Conservation (phyloP, 2,797 vertebrate genomes). For the Danio choprae region DNA sequence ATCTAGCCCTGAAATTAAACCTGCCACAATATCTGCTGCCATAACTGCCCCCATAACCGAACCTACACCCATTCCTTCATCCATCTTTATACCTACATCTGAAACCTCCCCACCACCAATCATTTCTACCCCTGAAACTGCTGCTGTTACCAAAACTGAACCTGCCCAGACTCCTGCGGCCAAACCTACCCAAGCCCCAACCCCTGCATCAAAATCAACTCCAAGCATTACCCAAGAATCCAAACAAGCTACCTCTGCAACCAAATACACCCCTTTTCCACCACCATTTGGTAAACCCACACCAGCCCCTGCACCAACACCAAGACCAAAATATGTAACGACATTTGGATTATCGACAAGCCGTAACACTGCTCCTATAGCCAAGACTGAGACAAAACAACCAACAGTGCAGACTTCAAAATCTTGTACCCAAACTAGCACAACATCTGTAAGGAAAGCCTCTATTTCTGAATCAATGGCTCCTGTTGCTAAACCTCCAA, state of each 20-base stretch:
- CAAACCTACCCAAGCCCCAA: slow-evolving; percentile 8
- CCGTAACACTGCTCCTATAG: slow-evolving; percentile 58
- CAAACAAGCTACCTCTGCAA: slow-evolving; percentile 25
- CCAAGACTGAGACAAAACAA: slow-evolving; percentile 55
- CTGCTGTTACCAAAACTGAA: slow-evolving; percentile 17
- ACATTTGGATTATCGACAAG: slow-evolving; percentile 62
- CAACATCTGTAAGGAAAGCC: slow-evolving; percentile 48
- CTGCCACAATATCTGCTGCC: slow-evolving; percentile 19
- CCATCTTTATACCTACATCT: slow-evolving; percentile 3
- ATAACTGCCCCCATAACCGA: slow-evolving; percentile 19
- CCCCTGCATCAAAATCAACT: slow-evolving; percentile 20
- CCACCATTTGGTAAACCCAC: slow-evolving; percentile 17
- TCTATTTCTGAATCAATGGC: slow-evolving; percentile 56
- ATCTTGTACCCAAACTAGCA: slow-evolving; percentile 39
- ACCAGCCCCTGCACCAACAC: slow-evolving; percentile 39
- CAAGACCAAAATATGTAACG: slow-evolving; percentile 59
- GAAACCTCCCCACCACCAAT: slow-evolving; percentile 56
- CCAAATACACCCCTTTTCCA: slow-evolving; percentile 1
- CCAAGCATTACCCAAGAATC: background rate
- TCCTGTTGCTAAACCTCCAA: slow-evolving; percentile 49
- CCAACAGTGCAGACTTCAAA: slow-evolving; percentile 42
- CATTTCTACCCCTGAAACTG: slow-evolving; percentile 44
- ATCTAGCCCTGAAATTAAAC: slow-evolving; percentile 51
- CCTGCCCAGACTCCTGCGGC: background rate
- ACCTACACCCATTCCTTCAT: background rate